phyloP scores from a whole-genome alignment of 2,888 invertebrate species.

The Lobophora halterata region DNA sequence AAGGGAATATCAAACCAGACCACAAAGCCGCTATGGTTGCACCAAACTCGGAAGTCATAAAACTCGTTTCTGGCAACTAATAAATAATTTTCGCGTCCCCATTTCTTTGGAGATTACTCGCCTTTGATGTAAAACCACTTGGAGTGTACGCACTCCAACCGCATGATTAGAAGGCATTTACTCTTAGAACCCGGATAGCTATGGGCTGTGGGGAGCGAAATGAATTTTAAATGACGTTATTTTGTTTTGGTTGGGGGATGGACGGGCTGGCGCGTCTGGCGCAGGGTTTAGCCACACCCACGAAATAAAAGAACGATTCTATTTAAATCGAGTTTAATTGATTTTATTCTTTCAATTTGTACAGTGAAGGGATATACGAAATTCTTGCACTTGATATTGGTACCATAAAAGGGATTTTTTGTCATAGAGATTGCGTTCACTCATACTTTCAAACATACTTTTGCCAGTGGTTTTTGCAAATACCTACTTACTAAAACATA shows the following conservation, averaged over 20 bases:
- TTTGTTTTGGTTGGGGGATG: constrained; percentile 30
- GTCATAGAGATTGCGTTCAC: no score
- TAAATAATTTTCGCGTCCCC: constrained; percentile 59
- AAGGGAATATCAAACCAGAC: constrained; percentile 11
- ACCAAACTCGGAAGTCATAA: constrained; percentile 25
- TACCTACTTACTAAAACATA: no score
- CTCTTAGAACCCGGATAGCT: constrained; percentile 30
- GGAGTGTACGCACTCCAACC: constrained; percentile 57
- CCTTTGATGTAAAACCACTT: constrained; percentile 74
- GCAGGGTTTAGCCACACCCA: not conserved
- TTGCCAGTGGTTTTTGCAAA: no score
- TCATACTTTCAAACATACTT: no score
- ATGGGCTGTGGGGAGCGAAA: constrained; percentile 32
- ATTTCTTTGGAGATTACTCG: constrained; percentile 37
- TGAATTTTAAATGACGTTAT: constrained; percentile 52
- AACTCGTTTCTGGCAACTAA: constrained; percentile 55
- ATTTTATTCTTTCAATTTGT: no score
- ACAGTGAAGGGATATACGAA: no score
- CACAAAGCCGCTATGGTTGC: constrained; percentile 12
- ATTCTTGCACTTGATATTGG: no score
- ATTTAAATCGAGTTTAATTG: no score
- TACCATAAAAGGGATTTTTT: no score
- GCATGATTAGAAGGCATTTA: constrained; percentile 67
- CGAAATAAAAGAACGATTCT: no score
- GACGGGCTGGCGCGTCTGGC: constrained; percentile 17